Evolutionary conservation across 2,113 vertebrate species (phyloP).

Genomic region (Heteronetta atricapilla): DNA sequence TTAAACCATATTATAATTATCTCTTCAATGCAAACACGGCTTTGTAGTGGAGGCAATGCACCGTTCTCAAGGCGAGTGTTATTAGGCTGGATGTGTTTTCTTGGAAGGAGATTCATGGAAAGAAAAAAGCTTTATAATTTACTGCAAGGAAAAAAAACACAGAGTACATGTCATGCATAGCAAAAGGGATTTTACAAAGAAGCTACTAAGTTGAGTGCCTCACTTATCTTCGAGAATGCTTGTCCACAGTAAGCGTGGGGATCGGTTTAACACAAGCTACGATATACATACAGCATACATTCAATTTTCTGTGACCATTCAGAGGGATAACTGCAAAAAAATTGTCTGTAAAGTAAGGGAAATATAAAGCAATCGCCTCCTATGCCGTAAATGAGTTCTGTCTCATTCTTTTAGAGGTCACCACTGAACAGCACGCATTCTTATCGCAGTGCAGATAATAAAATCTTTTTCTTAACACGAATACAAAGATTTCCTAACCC

Average conservation of each 20-base stretch:
- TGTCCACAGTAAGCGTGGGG: constrained; percentile 29
- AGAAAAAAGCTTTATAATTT: constrained; percentile 71
- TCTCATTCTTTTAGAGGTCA: constrained; percentile 42
- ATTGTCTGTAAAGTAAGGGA: constrained; percentile 26
- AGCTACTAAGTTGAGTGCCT: constrained; percentile 65
- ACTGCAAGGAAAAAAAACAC: constrained; percentile 50
- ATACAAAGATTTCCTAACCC: neutral
- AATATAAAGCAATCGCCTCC: constrained; percentile 53
- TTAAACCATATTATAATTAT: constrained; percentile 74
- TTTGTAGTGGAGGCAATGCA: constrained; percentile 55
- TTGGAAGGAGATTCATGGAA: constrained; percentile 60
- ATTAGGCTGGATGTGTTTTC: constrained; percentile 65
- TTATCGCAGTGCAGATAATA: constrained; percentile 11
- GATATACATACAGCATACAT: constrained; percentile 28
- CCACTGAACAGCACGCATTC: constrained; percentile 8
- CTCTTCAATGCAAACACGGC: constrained; percentile 65
- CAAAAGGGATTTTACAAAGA: constrained; percentile 70
- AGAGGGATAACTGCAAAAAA: constrained; percentile 53
- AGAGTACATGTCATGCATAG: constrained; percentile 67
- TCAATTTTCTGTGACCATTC: constrained; percentile 23
- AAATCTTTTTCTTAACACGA: neutral
- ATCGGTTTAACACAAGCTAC: constrained; percentile 51
- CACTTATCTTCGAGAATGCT: constrained; percentile 63
- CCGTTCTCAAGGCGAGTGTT: constrained; percentile 44
- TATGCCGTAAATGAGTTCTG: constrained; percentile 19